Evolutionary conservation across 2,888 invertebrate species (phyloP), one percentile per base, ranked within the genome.

Genomic region (Drosophila anomelani): DNA sequence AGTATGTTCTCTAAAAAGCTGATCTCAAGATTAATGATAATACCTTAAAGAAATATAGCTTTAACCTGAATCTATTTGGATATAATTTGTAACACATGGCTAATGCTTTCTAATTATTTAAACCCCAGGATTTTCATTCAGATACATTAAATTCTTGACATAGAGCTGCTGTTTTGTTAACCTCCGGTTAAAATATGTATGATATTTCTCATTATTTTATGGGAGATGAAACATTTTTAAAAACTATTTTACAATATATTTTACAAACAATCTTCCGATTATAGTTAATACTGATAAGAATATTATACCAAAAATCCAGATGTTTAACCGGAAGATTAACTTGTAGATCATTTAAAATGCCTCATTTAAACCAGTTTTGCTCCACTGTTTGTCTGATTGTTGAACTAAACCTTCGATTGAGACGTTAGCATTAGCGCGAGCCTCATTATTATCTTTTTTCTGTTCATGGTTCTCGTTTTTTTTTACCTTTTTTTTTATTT

Each of bases 361-460:
- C 15, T 34, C 10, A 4, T 10, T 5, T 23, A 23, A 6, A 9
- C 34, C 20, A 3, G 2, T 8, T 8, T 53, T 32, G 54, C 3
- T 0, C 77, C 84, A 84, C 89, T 79, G 89, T 84, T 74, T 38
- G 20, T 68, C 29, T 79, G 86, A 80, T 71, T 81, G 80, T 57
- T 54, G 72, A 72, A 51, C 72, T 86, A 62, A 81, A 81, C 68
- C 85, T 71, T 85, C 85, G 84, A 84, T 84, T 83, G 88, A 83
- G 83, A 83, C 72, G 88, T 83, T 83, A 85, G 86, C 81, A 71
- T 71, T 72, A 85, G 88, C 79, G 86, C 71, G 67, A 64, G 72
- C 58, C 86, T 88, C 87, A 84, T 84, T 84, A 84, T 88, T 84
- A 75, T 73, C 54, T 64, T 62, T 73, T 46, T 51, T 49, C 17